These are phyloP conservation scores for Dysmachus trigonus DNA, from an alignment of 2,888 invertebrate species.

Conservation along the genomic window DNA sequence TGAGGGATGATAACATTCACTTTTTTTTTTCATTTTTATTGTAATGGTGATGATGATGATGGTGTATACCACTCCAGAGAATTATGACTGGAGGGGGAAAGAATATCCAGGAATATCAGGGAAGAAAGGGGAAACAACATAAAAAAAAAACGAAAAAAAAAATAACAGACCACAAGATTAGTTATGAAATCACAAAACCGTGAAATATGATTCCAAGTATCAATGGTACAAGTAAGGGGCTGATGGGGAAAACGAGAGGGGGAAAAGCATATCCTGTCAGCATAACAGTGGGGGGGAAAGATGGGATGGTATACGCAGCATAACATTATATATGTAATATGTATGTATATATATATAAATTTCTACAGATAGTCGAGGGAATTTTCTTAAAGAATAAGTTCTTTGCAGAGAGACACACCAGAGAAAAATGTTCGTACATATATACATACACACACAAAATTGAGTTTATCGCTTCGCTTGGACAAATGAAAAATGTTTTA, in stretches of 20 bases:
- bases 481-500: background rate
- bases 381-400: background rate
- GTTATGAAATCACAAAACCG: constrained; percentile 46
- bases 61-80: background rate
- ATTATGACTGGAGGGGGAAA: background rate
- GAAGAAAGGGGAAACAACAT: background rate
- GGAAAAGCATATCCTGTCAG: background rate
- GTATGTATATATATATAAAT: background rate
- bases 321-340: background rate
- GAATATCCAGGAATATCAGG: background rate
- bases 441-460: background rate
- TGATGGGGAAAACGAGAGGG: background rate
- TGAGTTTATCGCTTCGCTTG: background rate
- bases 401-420: background rate
- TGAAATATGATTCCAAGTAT: constrained; percentile 46
- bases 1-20: background rate
- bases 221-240: background rate
- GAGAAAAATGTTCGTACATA: no score
- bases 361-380: background rate
- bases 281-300: background rate
- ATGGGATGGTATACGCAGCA: background rate
- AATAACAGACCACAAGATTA: constrained; percentile 29
- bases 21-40: background rate
- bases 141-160: background rate
- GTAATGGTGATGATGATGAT: background rate